Evolutionary conservation across 2,797 vertebrate genomes (phyloP), one percentile per base, ranked within the genome.

Genomic region (Chloroceryle amazona): DNA sequence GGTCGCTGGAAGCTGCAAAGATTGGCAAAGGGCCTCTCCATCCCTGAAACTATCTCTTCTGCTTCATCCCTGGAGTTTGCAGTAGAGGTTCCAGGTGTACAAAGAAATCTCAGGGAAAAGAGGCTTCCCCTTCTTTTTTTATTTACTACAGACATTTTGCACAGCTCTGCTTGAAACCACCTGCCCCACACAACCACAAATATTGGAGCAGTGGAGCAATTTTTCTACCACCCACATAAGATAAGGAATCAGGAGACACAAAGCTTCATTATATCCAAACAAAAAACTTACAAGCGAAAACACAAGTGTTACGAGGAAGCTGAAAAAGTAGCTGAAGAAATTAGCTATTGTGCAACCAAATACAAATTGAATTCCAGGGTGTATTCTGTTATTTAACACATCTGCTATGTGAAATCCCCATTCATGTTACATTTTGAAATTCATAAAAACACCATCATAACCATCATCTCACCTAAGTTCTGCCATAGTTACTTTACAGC

Each of bases 201-300:
- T 93, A 95, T 72, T 94, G 87, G 58, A 95, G 73, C 54, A 83
- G 65, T 31, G 83, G 51, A 96, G 80, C 81, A 91, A 81, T 95
- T 96, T 96, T 94, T 95, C 70, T 94, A 94, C 94, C 96, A 96
- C 94, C 95, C 96, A 96, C 95, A 89, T 84, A 73, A 96, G 95
- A 95, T 96, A 96, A 95, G 90, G 62, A 90, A 88, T 88, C 86
- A 70, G 44, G 82, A 94, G 94, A 93, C 76, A 96, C 51, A 94
- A 95, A 95, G 62, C 66, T 73, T 92, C 74, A 95, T 92, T 96
- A 95, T 95, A 96, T 26, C 35, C 73, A 93, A 95, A 95, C 89
- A 96, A 96, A 96, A 97, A 95, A 66, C 70, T 84, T 90, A 90
- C 87, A 94, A 90, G 90, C 39, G 60, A 90, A 96, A 95, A 66